phyloP scores from a whole-genome alignment of 2,797 vertebrate species.

The Echiichthys vipera region DNA sequence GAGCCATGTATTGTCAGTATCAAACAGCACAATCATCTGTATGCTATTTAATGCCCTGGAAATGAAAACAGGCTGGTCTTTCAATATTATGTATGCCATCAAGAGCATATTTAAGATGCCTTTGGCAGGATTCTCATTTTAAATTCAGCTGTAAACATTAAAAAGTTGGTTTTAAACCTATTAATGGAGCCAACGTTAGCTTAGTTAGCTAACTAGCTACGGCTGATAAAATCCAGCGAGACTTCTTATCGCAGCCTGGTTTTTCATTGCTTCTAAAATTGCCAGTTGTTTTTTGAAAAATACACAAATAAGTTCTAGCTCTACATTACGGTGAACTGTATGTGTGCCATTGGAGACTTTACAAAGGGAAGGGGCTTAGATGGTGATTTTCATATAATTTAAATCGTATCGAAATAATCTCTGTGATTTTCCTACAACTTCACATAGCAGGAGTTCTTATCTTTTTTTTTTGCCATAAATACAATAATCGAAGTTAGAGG shows the following conservation, averaged over 20 bases:
- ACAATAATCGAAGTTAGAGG: not conserved
- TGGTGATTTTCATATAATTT: not conserved
- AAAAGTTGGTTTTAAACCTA: too few species aligned
- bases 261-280: not conserved
- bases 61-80: too few species aligned
- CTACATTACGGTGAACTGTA: not conserved
- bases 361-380: not conserved
- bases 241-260: not conserved
- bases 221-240: not conserved
- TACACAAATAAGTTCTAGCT: too few species aligned
- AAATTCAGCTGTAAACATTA: not conserved
- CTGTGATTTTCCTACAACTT: not conserved
- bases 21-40: too few species aligned
- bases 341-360: not conserved
- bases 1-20: too few species aligned
- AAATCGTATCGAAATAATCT: not conserved
- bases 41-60: too few species aligned
- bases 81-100: not conserved
- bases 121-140: not conserved
- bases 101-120: too few species aligned
- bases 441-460: not conserved
- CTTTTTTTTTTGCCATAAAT: not conserved
- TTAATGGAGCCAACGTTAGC: not conserved
- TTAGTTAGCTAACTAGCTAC: not conserved
- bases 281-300: too few species aligned